Evolutionary conservation across 2,888 invertebrate genomes (phyloP).

Genomic region (Chrysina gloriosa): DNA sequence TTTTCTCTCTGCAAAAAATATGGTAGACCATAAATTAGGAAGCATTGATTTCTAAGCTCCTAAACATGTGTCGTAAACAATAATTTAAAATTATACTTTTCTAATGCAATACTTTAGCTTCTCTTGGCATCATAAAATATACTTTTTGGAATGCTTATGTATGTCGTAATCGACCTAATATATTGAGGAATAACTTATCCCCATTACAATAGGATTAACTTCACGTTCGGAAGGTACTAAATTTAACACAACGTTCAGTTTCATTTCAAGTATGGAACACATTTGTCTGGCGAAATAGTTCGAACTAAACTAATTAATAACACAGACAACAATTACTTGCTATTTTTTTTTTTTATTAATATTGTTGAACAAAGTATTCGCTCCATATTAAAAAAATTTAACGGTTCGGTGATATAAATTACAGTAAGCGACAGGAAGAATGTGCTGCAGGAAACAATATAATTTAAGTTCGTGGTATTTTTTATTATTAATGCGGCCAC

Average conservation of each 20-base stretch:
- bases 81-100: not conserved
- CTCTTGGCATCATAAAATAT: not conserved
- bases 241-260: not conserved
- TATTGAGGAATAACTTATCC: not conserved
- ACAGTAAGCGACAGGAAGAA: not conserved
- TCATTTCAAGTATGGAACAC: no score
- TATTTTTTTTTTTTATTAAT: no score
- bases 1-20: not conserved
- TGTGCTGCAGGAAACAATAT: slow-evolving; percentile 4
- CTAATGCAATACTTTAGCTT: not conserved
- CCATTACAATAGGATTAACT: not conserved
- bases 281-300: no score
- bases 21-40: not conserved
- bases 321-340: not conserved
- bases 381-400: not conserved
- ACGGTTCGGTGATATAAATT: not conserved
- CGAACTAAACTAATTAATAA: no score
- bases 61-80: not conserved
- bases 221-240: not conserved
- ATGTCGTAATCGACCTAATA: not conserved
- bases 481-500: slow-evolving; percentile 30
- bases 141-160: not conserved
- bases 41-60: not conserved
- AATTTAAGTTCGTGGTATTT: not conserved
- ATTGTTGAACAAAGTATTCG: no score